Conservation (phyloP, 2,888 invertebrate species). For the Dendrolimus houi region DNA sequence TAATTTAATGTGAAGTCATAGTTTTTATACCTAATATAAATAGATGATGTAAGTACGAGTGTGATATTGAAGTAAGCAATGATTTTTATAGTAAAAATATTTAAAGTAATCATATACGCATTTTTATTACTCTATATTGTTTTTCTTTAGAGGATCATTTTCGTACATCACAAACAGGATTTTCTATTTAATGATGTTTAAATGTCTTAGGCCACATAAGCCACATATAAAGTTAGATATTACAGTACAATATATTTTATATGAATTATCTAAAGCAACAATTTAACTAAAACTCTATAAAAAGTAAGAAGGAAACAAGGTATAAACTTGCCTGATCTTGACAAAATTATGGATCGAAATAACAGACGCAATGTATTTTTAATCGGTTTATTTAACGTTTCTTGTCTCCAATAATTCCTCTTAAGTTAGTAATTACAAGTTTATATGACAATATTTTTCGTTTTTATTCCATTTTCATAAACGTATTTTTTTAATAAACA, state of each 20-base stretch:
- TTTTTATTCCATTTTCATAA: slow-evolving; percentile 74
- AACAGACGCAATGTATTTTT: slow-evolving; percentile 61
- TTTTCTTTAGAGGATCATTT: neutral
- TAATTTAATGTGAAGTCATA: slow-evolving; percentile 74
- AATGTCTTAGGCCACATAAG: too few relatives aligned
- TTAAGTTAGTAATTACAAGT: slow-evolving; percentile 75
- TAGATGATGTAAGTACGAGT: slow-evolving; percentile 75
- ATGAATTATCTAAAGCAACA: too few relatives aligned
- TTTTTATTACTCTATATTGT: slow-evolving; percentile 10
- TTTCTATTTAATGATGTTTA: too few relatives aligned
- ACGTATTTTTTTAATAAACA: slow-evolving; percentile 74
- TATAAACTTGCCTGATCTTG: too few relatives aligned
- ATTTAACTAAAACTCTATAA: too few relatives aligned
- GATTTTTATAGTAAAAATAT: slow-evolving; percentile 69
- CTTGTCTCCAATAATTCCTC: slow-evolving; percentile 74
- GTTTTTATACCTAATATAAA: slow-evolving; percentile 75
- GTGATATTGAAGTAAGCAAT: slow-evolving; percentile 73
- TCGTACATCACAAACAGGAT: neutral
- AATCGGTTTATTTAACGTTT: slow-evolving; percentile 76
- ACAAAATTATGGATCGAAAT: slow-evolving; percentile 19
- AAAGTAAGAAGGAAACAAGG: too few relatives aligned
- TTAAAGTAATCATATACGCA: slow-evolving; percentile 33
- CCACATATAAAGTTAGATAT: too few relatives aligned
- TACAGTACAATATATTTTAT: too few relatives aligned
- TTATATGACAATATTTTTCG: slow-evolving; percentile 75